Percentiles rank a stretch among this genome's conserved stretches.
Conservation (phyloP, 2,797 vertebrate species). For the Sparidentex hasta region DNA sequence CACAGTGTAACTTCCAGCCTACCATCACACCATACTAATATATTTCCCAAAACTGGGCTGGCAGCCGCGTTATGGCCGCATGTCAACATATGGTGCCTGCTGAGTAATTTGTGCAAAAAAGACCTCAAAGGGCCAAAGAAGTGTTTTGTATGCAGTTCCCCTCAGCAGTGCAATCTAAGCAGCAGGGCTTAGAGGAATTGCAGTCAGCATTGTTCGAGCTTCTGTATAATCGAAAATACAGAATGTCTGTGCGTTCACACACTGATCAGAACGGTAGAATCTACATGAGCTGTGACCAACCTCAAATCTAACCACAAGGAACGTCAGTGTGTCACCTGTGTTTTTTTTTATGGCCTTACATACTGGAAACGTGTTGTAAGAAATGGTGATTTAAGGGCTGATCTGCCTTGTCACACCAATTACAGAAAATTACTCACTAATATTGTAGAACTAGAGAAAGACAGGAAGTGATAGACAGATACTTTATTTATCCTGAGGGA, state of each 20-base stretch:
- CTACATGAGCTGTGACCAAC: neutral
- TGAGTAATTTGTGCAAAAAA: slow-evolving; percentile 22
- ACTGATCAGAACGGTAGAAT: neutral
- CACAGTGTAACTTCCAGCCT: neutral
- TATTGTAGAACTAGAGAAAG: neutral
- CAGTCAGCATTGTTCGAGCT: slow-evolving; percentile 1
- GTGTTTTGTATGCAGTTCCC: slow-evolving; percentile 13
- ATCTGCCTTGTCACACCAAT: neutral
- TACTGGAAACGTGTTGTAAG: neutral
- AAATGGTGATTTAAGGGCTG: neutral
- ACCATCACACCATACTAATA: neutral
- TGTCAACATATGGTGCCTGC: slow-evolving; percentile 16
- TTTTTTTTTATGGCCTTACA: neutral
- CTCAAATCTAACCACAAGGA: neutral
- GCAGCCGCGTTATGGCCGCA: neutral
- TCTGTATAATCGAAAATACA: slow-evolving; percentile 5
- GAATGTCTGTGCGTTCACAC: slow-evolving; percentile 8
- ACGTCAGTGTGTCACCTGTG: neutral
- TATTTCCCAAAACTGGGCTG: neutral
- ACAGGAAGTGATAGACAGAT: neutral
- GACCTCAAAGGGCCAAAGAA: neutral
- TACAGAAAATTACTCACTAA: neutral
- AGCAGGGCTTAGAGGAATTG: slow-evolving; percentile 8
- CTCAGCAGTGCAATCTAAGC: neutral
- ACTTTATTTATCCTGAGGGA: no score